phyloP scores from a whole-genome alignment of 2,113 vertebrate species.

The Python bivittatus region DNA sequence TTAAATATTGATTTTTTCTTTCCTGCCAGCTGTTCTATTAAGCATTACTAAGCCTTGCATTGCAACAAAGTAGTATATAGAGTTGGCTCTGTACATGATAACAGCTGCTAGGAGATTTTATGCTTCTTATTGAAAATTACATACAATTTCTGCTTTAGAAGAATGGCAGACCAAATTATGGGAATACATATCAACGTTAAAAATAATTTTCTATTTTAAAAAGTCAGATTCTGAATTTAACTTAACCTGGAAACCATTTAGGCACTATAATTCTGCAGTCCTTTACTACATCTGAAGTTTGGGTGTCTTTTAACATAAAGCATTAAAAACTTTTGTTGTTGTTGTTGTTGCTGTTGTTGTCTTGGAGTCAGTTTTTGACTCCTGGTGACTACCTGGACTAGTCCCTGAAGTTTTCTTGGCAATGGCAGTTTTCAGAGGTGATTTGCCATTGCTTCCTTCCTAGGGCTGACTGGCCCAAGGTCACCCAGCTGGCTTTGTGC shows the following conservation, averaged over 20 bases:
- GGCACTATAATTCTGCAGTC: neutral
- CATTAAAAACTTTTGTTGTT: neutral
- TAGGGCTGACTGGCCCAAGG: neutral
- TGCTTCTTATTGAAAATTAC: neutral
- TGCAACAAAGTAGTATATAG: neutral
- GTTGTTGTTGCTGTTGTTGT: no score
- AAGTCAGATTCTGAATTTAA: neutral
- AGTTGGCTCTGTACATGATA: neutral
- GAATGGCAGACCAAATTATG: neutral
- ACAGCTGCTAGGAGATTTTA: neutral
- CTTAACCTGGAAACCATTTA: neutral
- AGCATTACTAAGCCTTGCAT: neutral
- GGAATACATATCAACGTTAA: neutral
- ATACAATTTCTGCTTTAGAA: neutral
- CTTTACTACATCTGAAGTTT: neutral
- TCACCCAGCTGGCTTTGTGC: neutral
- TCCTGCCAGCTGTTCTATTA: neutral
- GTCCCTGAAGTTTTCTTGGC: neutral
- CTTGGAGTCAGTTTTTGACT: no score
- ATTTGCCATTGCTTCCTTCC: neutral
- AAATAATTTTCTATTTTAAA: neutral
- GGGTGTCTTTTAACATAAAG: neutral
- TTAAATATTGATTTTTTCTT: neutral
- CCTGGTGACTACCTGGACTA: neutral
- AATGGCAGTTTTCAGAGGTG: neutral